Evolutionary conservation across 2,113 vertebrate genomes (phyloP).

Genomic region (Prionailurus viverrinus): DNA sequence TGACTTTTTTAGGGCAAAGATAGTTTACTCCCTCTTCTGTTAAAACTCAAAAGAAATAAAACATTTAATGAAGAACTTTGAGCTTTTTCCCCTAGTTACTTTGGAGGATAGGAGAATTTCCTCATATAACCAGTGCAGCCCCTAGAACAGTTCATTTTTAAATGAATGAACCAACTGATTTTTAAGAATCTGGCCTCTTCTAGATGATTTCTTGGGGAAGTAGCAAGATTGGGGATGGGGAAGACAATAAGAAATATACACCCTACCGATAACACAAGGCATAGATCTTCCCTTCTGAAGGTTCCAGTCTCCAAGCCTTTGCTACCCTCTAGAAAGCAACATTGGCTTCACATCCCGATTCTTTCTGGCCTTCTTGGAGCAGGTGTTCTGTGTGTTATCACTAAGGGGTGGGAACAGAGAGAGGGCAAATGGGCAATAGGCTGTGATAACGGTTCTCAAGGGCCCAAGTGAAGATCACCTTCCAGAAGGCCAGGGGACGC

Average conservation of each 20-base stretch:
- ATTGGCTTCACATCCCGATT: neutral
- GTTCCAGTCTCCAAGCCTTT: neutral
- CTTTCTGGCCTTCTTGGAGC: neutral
- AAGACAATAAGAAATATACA: accelerated
- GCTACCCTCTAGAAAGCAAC: neutral
- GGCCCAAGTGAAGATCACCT: neutral
- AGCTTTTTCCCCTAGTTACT: neutral
- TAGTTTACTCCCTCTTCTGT: neutral
- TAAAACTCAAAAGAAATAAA: neutral
- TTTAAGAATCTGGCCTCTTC: neutral
- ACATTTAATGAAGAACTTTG: neutral
- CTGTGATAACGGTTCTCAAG: neutral
- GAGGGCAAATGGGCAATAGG: accelerated
- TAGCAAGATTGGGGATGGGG: neutral
- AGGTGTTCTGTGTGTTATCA: neutral
- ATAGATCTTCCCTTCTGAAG: accelerated
- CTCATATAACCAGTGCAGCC: neutral
- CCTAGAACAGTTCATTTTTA: neutral
- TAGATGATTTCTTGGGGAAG: neutral
- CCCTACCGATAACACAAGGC: accelerated
- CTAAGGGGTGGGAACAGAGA: neutral
- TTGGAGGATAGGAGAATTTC: neutral
- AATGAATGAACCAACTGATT: neutral
- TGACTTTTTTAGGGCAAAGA: neutral
- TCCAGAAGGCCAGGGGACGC: neutral